phyloP scores from a whole-genome alignment of 2,113 vertebrate species.

The Rallus limicola region DNA sequence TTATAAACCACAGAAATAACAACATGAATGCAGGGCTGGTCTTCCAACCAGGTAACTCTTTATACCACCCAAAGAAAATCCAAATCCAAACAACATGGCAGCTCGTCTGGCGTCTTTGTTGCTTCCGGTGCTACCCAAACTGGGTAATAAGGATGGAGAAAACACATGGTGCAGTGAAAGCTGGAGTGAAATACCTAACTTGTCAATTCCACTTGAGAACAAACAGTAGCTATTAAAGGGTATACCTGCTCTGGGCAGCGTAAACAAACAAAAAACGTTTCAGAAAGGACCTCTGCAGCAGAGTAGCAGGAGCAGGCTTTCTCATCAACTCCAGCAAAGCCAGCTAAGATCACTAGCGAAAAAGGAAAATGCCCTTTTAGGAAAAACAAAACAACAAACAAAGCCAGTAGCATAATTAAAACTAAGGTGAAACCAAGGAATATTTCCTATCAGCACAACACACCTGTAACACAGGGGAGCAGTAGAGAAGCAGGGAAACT shows the following conservation, averaged over 20 bases:
- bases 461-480: not conserved
- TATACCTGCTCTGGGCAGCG: not conserved
- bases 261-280: not conserved
- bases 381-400: not conserved
- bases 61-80: not conserved
- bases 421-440: not conserved
- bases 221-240: not conserved
- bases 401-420: not conserved
- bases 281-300: not conserved
- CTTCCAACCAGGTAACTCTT: not conserved
- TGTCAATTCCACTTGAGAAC: not conserved
- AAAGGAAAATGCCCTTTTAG: not conserved
- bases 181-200: not conserved
- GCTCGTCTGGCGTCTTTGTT: not conserved
- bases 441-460: rapidly evolving
- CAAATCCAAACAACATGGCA: not conserved
- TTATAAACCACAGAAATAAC: not conserved
- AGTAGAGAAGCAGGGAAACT: not conserved
- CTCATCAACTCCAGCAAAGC: not conserved
- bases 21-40: not conserved
- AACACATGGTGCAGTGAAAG: not conserved
- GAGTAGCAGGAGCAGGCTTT: not conserved
- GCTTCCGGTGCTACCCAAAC: not conserved
- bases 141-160: not conserved
- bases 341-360: not conserved